Evolutionary conservation across 2,797 vertebrate species (phyloP).

Genomic region (Notoglanidium macrostoma): DNA sequence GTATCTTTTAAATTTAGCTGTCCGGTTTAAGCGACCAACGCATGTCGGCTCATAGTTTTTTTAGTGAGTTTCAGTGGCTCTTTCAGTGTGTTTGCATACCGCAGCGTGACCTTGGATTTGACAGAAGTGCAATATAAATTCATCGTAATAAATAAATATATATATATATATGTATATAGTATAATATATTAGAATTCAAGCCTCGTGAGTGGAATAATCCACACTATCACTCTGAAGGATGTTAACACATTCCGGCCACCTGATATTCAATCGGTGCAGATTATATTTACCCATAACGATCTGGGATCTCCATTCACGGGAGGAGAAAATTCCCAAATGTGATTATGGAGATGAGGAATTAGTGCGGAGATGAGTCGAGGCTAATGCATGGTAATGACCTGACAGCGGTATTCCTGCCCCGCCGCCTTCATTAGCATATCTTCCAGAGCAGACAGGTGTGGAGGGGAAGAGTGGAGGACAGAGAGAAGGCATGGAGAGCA

Average conservation of each 20-base stretch:
- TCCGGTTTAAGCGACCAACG: background rate
- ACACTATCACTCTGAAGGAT: background rate
- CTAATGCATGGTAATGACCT: slow-evolving; percentile 96
- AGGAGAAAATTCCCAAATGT: slow-evolving; percentile 85
- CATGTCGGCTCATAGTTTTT: background rate
- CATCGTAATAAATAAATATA: background rate
- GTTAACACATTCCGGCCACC: slow-evolving; percentile 37
- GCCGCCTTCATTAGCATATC: slow-evolving; percentile 89
- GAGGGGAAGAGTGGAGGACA: slow-evolving; percentile 73
- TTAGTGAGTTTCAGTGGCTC: background rate
- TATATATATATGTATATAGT: background rate
- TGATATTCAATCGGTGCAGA: slow-evolving; percentile 90
- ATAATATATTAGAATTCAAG: background rate
- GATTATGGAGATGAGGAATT: slow-evolving; percentile 98
- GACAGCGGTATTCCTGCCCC: slow-evolving; percentile 89
- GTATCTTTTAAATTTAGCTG: background rate
- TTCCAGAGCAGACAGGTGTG: slow-evolving; percentile 86
- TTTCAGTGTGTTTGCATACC: background rate
- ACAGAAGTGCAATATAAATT: background rate
- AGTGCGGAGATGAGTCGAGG: slow-evolving; percentile 90
- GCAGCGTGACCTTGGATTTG: background rate
- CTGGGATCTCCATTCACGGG: slow-evolving; percentile 83
- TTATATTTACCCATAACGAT: slow-evolving; percentile 86
- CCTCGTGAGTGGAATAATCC: slow-evolving; percentile 23
- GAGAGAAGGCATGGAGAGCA: slow-evolving; percentile 53